Conservation (phyloP, 2,113 vertebrate species). For the Arothron firmamentum region DNA sequence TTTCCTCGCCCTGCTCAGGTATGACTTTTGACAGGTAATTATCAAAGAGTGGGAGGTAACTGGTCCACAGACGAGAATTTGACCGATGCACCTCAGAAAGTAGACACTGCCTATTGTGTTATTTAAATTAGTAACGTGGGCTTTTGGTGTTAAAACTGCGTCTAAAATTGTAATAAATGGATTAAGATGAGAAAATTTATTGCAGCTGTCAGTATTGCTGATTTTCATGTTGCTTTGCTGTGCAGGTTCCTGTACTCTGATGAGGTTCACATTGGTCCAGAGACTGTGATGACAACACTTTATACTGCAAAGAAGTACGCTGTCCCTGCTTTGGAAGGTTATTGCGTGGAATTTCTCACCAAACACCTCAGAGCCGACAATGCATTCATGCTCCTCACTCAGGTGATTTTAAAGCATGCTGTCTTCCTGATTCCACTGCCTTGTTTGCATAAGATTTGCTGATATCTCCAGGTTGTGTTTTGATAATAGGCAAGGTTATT, state of each 20-base stretch:
- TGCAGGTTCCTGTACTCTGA: conserved; percentile 92
- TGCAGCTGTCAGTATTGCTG: background rate
- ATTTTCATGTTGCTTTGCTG: background rate
- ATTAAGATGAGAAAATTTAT: too few species aligned
- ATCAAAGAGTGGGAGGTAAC: background rate
- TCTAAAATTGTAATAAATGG: background rate
- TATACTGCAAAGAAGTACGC: conserved; percentile 94
- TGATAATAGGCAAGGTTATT: conserved; percentile 84
- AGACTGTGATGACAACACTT: conserved; percentile 94
- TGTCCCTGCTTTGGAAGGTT: conserved; percentile 86
- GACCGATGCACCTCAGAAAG: too few species aligned
- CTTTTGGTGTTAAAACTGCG: too few species aligned
- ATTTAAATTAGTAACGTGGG: too few species aligned
- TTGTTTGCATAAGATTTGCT: background rate
- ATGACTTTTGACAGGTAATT: conserved; percentile 13
- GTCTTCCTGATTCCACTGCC: background rate
- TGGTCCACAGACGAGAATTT: background rate
- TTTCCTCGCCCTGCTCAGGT: conserved; percentile 89
- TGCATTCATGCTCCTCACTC: conserved; percentile 92
- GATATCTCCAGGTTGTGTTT: conserved; percentile 7
- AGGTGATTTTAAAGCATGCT: conserved; percentile 71
- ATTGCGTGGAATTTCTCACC: conserved; percentile 91
- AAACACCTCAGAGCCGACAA: conserved; percentile 92
- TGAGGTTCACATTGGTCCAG: conserved; percentile 91
- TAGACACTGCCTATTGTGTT: too few species aligned